Evolutionary conservation across 2,797 vertebrate species (phyloP).

Genomic region (Morelia viridis): DNA sequence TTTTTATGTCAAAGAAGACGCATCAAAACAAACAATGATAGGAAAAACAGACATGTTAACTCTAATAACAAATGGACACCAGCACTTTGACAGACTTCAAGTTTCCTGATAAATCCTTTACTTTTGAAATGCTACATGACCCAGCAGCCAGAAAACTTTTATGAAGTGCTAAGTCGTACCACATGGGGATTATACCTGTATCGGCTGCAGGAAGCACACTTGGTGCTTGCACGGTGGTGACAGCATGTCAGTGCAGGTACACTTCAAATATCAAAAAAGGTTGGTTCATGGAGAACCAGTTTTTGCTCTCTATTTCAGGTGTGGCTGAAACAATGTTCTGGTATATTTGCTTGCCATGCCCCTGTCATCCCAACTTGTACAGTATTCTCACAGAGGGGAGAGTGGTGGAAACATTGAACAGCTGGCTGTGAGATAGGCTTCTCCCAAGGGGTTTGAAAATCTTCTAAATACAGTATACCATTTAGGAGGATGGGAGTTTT

Average conservation of each 20-base stretch:
- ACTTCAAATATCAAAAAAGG: background rate
- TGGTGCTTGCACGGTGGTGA: background rate
- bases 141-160: background rate
- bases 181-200: background rate
- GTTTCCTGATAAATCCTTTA: background rate
- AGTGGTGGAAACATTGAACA: background rate
- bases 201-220: background rate
- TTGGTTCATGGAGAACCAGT: background rate
- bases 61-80: background rate
- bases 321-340: background rate
- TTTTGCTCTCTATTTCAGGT: background rate
- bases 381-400: background rate
- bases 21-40: background rate
- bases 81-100: background rate
- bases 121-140: background rate
- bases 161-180: background rate
- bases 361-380: background rate
- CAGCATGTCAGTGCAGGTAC: background rate
- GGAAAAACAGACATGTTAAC: background rate
- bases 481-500: background rate
- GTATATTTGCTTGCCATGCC: background rate
- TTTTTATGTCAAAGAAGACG: background rate
- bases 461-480: background rate
- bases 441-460: background rate
- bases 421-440: background rate